phyloP scores from a whole-genome alignment of 2,113 vertebrate genomes.

The Phalacrocorax aristotelis region DNA sequence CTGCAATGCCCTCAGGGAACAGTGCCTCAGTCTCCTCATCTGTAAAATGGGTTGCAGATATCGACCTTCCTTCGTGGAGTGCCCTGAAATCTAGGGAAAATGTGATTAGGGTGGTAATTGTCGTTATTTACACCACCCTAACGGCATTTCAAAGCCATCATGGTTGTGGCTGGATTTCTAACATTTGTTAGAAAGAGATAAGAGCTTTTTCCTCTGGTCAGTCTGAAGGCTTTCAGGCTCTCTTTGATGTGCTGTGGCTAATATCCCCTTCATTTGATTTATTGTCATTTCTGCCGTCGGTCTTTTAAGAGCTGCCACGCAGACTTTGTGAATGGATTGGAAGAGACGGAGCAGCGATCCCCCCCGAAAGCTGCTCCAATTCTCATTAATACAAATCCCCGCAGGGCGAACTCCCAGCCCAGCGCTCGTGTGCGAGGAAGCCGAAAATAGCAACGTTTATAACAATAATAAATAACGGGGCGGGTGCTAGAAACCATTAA shows the following conservation, averaged over 20 bases:
- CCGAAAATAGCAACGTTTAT: constrained; percentile 35
- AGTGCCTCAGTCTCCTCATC: background rate
- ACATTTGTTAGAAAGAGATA: background rate
- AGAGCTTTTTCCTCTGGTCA: background rate
- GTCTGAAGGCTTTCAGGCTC: background rate
- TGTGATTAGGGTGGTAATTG: rapidly evolving
- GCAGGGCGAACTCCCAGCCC: background rate
- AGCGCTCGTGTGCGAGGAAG: background rate
- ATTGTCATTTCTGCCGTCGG: background rate
- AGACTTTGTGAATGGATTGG: constrained; percentile 54
- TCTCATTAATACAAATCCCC: constrained; percentile 43
- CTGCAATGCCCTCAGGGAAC: rapidly evolving
- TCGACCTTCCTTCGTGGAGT: background rate
- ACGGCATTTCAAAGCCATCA: background rate
- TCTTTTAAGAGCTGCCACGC: constrained; percentile 34
- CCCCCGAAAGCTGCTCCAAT: constrained; percentile 21
- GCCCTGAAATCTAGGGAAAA: background rate
- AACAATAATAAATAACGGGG: constrained; percentile 19
- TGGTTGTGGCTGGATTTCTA: background rate
- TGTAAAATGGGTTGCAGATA: background rate
- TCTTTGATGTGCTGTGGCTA: constrained; percentile 5
- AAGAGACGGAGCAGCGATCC: constrained; percentile 23
- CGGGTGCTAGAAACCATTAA: background rate
- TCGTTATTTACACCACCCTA: background rate
- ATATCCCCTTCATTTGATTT: constrained; percentile 26